Evolutionary conservation across 37 sponge, comb jelly and placozoan genomes (phyloP).

Genomic region (Aplysina aerophoba): DNA sequence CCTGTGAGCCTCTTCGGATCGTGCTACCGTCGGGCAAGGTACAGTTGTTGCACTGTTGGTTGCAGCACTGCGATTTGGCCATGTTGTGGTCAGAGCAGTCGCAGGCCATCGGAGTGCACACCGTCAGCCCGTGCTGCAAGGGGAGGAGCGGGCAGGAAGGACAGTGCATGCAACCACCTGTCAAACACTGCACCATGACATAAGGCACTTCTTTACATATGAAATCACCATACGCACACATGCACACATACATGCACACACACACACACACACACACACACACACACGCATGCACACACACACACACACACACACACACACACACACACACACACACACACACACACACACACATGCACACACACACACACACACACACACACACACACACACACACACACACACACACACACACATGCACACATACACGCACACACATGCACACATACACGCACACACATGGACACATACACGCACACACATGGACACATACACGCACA

Average conservation of each 20-base stretch:
- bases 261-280: constrained; percentile 51
- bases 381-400: constrained; percentile 48
- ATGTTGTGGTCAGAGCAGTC: too few species aligned
- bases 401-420: constrained; percentile 37
- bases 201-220: not conserved
- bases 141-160: too few species aligned
- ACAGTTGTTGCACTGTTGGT: too few species aligned
- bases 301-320: constrained; percentile 25
- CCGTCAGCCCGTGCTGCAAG: too few species aligned
- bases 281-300: constrained; percentile 48
- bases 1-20: too few species aligned
- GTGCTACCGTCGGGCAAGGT: too few species aligned
- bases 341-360: constrained; percentile 29
- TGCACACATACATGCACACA: constrained; percentile 37
- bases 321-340: constrained; percentile 42
- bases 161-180: too few species aligned
- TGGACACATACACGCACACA: not conserved
- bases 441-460: not conserved
- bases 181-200: too few species aligned
- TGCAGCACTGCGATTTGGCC: too few species aligned
- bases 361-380: constrained; percentile 45
- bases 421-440: constrained; percentile 39
- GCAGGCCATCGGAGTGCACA: too few species aligned
- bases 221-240: constrained; percentile 15
- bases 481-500: not conserved